Evolutionary conservation across 2,888 invertebrate genomes (phyloP), one percentile per base, ranked within the genome.

Genomic region (Micropterix aruncella): DNA sequence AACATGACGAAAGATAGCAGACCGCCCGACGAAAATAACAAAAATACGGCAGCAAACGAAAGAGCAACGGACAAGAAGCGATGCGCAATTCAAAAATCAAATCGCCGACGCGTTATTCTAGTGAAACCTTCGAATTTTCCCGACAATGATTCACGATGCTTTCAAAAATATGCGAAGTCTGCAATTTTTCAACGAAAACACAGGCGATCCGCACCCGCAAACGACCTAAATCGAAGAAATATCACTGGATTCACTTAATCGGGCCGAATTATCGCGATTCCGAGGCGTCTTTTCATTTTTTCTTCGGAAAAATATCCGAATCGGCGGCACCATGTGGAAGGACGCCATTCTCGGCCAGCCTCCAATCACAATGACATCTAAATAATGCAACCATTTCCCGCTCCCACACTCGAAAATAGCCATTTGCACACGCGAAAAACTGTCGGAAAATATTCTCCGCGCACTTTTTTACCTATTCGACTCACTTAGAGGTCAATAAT

Each of bases 301-400:
- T 42, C 40, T 46, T 46, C 47, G 19, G 58, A 63, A 65, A 64
- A 66, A 62, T 60, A 59, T 60, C 62, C 60, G 61, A 63, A 58
- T 61, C 44, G 41, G 61, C 70, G 66, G 69, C 72, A 74, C 79
- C 70, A 79, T 79, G 79, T 79, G 79, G 77, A 64, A 70, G 73
- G 79, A 79, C 79, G 80, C 80, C 80, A 80, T 80, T 79, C 77
- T 74, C 73, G 73, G 72, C 72, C 70, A 73, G 75, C 74, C 74
- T 69, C 73, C 73, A 74, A 72, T 70, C 70, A 70, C 69, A 73
- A 68, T 76, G 76, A 75, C 75, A 76, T 56, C 55, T 52, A 53
- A 44, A 47, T 41, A 49, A 49, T 47, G 46, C 45, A 41, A 65
- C 44, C 51, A 48, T 57, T 51, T 53, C n/a, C n/a, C n/a, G n/a